Evolutionary conservation across 2,797 vertebrate species (phyloP).

Genomic region (Sebastes nivosus): DNA sequence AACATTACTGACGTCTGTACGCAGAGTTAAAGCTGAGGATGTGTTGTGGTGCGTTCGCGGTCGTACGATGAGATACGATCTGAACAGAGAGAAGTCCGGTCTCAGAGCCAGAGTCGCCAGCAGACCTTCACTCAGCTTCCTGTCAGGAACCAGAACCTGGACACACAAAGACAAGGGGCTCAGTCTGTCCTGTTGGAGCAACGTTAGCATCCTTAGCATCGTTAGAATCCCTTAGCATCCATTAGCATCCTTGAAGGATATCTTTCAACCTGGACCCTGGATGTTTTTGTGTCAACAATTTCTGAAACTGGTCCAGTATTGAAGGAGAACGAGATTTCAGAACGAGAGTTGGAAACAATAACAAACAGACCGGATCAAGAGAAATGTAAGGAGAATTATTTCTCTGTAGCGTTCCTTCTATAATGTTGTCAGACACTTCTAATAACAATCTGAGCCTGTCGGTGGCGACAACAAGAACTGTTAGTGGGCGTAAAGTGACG

Average conservation of each 20-base stretch:
- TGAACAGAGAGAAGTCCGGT: constrained; percentile 89
- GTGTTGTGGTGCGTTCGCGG: not conserved
- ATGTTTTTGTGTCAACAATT: not conserved
- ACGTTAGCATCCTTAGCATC: not conserved
- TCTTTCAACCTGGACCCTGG: not conserved
- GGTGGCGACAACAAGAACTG: too few species aligned
- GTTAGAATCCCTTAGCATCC: not conserved
- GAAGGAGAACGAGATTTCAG: too few species aligned
- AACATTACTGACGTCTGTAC: not conserved
- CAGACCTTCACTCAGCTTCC: constrained; percentile 76
- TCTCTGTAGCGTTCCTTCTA: too few species aligned
- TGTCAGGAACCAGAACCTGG: constrained; percentile 89
- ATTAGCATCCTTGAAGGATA: not conserved
- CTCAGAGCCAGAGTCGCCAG: constrained; percentile 86
- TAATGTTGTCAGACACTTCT: too few species aligned
- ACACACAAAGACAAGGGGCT: not conserved
- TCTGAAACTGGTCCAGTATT: too few species aligned
- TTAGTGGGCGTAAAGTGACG: too few species aligned
- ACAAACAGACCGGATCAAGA: too few species aligned
- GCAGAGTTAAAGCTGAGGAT: not conserved
- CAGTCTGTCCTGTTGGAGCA: not conserved
- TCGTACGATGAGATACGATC: constrained; percentile 82
- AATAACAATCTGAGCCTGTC: too few species aligned
- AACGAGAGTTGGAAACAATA: too few species aligned
- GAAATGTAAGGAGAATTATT: too few species aligned